Conservation (phyloP, 1,140 invertebrate genomes). For the Aphidius ervi region DNA sequence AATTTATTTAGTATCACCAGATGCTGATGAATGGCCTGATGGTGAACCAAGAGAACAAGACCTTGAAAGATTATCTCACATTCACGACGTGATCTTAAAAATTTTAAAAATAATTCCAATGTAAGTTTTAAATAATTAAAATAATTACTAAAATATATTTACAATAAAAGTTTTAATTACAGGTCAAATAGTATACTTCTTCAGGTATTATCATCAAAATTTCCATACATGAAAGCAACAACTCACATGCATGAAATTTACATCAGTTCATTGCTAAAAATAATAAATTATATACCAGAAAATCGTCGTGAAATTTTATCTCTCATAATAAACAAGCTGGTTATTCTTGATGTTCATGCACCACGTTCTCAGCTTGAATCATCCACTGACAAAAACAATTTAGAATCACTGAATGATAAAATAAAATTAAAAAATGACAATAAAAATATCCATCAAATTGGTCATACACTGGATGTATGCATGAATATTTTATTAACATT, state of each 20-base stretch:
- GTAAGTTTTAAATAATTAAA: conserved; percentile 46
- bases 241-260: conserved; percentile 59
- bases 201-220: conserved; percentile 52
- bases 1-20: background rate
- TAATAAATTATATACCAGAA: conserved; percentile 62
- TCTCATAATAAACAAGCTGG: conserved; percentile 66
- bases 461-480: conserved; percentile 62
- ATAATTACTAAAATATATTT: conserved; percentile 27
- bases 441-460: conserved; percentile 48
- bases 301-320: conserved; percentile 59
- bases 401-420: conserved; percentile 42
- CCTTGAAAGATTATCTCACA: conserved; percentile 49
- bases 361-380: conserved; percentile 56
- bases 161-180: too few relatives aligned
- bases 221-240: conserved; percentile 63
- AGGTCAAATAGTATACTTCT: conserved; percentile 49
- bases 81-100: conserved; percentile 56
- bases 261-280: conserved; percentile 61
- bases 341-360: conserved; percentile 65
- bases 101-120: conserved; percentile 60
- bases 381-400: conserved; percentile 47
- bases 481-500: conserved; percentile 61
- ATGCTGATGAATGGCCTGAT: conserved; percentile 43
- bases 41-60: conserved; percentile 48
- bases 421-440: conserved; percentile 17